phyloP scores from a whole-genome alignment of 1,140 invertebrate genomes.

The Linepithema humile region DNA sequence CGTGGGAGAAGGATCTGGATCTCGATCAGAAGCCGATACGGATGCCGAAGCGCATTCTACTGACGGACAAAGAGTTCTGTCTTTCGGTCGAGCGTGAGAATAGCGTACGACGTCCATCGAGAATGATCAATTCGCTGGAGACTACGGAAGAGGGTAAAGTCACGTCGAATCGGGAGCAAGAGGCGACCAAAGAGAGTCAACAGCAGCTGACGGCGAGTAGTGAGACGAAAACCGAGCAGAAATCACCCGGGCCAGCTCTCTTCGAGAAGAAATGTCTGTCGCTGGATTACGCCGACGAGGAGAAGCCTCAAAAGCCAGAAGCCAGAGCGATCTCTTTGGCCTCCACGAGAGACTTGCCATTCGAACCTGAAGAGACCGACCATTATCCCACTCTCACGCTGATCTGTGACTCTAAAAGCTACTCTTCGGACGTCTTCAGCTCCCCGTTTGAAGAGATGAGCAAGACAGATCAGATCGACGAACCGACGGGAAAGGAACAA shows the following conservation, averaged over 20 bases:
- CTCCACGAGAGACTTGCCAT: slow-evolving; percentile 73
- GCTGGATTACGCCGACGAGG: slow-evolving; percentile 81
- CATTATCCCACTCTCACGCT: slow-evolving; percentile 69
- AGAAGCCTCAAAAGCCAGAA: slow-evolving; percentile 75
- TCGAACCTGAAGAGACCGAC: slow-evolving; percentile 61
- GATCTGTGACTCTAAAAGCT: slow-evolving; percentile 77
- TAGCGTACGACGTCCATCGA: slow-evolving; percentile 72
- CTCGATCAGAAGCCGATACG: slow-evolving; percentile 67
- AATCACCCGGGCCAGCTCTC: slow-evolving; percentile 69
- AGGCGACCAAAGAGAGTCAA: not conserved
- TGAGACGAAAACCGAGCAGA: slow-evolving; percentile 5
- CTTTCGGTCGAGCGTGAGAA: slow-evolving; percentile 81
- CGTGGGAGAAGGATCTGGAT: slow-evolving; percentile 75
- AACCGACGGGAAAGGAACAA: slow-evolving; percentile 16
- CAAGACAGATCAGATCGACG: not conserved
- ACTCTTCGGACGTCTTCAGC: slow-evolving; percentile 78
- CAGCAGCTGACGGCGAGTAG: too few species aligned
- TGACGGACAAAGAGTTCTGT: slow-evolving; percentile 82
- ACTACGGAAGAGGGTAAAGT: slow-evolving; percentile 38
- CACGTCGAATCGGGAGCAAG: not conserved
- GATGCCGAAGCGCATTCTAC: slow-evolving; percentile 79
- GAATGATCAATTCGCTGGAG: slow-evolving; percentile 46
- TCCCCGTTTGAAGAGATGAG: slow-evolving; percentile 68
- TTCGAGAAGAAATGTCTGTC: slow-evolving; percentile 81
- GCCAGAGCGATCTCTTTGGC: slow-evolving; percentile 76